These are phyloP conservation scores for Fabriciana adippe DNA, from an alignment of 2,888 invertebrate genomes.

Conservation along the genomic window DNA sequence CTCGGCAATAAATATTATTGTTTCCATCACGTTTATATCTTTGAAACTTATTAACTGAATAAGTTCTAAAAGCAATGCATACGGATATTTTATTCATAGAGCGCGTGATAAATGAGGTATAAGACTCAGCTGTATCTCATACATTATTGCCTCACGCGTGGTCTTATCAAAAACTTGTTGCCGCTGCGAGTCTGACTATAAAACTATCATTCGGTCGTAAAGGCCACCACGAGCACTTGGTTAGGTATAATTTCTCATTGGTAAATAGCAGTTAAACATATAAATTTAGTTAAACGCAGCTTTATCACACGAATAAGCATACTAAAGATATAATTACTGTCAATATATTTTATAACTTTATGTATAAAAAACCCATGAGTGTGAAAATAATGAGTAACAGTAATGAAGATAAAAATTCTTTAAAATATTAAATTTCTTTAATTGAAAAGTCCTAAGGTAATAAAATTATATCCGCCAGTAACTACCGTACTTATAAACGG, in stretches of 20 bases:
- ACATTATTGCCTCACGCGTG: slow-evolving; percentile 75
- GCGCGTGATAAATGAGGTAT: slow-evolving; percentile 75
- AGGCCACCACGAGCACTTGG: slow-evolving; percentile 66
- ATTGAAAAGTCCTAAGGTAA: slow-evolving; percentile 1
- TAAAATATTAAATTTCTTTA: background rate
- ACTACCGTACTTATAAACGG: slow-evolving; percentile 35
- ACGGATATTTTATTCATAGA: slow-evolving; percentile 80
- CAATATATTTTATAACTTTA: slow-evolving; percentile 20
- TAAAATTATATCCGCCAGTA: slow-evolving; percentile 27
- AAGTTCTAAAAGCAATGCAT: slow-evolving; percentile 69
- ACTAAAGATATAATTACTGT: slow-evolving; percentile 16
- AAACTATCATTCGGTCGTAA: slow-evolving; percentile 58
- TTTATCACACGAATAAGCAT: slow-evolving; percentile 50
- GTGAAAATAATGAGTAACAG: slow-evolving; percentile 1
- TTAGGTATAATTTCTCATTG: slow-evolving; percentile 66
- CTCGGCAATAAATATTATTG: too few species aligned
- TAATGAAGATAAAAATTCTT: background rate
- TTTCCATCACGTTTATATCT: slow-evolving; percentile 7
- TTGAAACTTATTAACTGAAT: slow-evolving; percentile 43
- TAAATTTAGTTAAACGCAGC: slow-evolving; percentile 62
- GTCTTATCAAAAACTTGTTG: slow-evolving; percentile 79
- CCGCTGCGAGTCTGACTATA: slow-evolving; percentile 61
- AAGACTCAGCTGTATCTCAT: slow-evolving; percentile 73
- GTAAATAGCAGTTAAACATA: slow-evolving; percentile 61
- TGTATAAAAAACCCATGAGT: background rate